Conservation (phyloP, 2,888 invertebrate genomes). For the Nymphalis urticae region DNA sequence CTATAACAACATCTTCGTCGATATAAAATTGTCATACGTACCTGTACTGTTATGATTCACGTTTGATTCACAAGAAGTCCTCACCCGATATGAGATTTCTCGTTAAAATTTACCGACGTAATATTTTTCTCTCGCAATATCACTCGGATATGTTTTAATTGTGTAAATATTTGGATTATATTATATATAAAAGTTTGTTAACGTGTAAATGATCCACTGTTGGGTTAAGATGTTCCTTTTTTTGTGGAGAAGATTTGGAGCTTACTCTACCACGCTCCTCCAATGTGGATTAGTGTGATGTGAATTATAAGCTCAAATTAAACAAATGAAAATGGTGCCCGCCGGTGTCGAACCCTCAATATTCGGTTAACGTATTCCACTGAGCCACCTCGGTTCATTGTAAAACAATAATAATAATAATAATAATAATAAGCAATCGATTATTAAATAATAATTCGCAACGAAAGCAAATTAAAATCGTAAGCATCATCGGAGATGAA, state of each 20-base stretch:
- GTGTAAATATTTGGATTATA: background rate
- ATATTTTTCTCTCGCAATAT: background rate
- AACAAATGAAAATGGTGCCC: no score
- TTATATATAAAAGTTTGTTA: no score
- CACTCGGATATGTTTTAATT: background rate
- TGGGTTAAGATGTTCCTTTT: no score
- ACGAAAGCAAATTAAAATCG: slow-evolving; percentile 29
- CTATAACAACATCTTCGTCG: background rate
- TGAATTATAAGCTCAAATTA: no score
- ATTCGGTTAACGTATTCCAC: no score
- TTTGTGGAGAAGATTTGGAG: no score
- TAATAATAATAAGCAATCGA: background rate
- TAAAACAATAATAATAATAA: no score
- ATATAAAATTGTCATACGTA: background rate
- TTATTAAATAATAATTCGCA: slow-evolving; percentile 24
- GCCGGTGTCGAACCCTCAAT: no score
- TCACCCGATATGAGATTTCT: slow-evolving; percentile 6
- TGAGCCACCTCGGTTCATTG: no score
- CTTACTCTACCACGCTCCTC: no score
- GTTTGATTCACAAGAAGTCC: slow-evolving; percentile 7
- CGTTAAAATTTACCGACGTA: slow-evolving; percentile 4
- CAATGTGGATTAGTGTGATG: no score
- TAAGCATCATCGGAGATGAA: slow-evolving; percentile 27
- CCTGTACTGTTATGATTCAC: background rate
- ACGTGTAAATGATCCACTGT: no score